These are phyloP conservation scores for Danio albolineatus DNA, from an alignment of 2,797 vertebrate species.

Conservation along the genomic window DNA sequence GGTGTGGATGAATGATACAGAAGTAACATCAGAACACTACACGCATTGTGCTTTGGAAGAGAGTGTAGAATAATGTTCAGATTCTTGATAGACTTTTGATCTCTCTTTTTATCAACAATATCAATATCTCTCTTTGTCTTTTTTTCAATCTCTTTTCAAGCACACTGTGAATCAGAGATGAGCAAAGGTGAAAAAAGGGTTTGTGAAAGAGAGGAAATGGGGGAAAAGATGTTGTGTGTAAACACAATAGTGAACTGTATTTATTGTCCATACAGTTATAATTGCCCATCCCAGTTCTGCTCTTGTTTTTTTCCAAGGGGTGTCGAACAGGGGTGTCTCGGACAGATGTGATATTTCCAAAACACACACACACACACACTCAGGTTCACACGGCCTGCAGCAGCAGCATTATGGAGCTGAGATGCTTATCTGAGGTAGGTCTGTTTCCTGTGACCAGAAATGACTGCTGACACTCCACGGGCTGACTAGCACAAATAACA, in stretches of 20 bases:
- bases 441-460: slow-evolving; percentile 61
- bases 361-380: slow-evolving; percentile 54
- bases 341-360: slow-evolving; percentile 52
- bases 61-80: not conserved
- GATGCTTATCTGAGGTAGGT: slow-evolving; percentile 51
- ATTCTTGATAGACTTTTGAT: not conserved
- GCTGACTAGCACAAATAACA: slow-evolving; percentile 54
- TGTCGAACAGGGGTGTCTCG: not conserved
- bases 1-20: slow-evolving; percentile 15
- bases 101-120: not conserved
- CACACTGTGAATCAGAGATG: slow-evolving; percentile 3
- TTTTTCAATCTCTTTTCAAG: not conserved
- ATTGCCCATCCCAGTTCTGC: slow-evolving; percentile 41
- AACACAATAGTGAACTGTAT: slow-evolving; percentile 48
- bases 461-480: slow-evolving; percentile 42
- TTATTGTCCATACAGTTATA: slow-evolving; percentile 49
- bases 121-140: not conserved
- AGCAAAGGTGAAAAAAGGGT: slow-evolving; percentile 18
- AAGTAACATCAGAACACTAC: not conserved
- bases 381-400: slow-evolving; percentile 19
- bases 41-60: not conserved
- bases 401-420: slow-evolving; percentile 35
- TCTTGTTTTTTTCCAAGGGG: slow-evolving; percentile 46
- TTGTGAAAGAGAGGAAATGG: slow-evolving; percentile 30
- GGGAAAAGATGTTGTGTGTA: slow-evolving; percentile 6